phyloP scores from a whole-genome alignment of 2,797 vertebrate genomes.

The Arnoldichthys spilopterus region DNA sequence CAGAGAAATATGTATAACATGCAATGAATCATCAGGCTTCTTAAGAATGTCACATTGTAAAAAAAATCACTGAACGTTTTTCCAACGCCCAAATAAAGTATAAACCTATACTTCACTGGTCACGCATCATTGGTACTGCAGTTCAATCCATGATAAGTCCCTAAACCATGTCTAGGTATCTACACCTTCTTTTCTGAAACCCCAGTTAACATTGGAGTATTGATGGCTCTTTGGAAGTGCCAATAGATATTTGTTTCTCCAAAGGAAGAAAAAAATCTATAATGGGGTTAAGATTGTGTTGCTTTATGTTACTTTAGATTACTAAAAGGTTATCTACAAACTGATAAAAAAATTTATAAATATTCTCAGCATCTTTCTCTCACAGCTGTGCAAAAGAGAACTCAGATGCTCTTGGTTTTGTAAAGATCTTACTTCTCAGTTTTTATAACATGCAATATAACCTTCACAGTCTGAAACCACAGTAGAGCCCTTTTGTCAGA shows the following conservation, averaged over 20 bases:
- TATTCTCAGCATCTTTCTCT: background rate
- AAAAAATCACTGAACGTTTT: too few species aligned
- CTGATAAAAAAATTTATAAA: background rate
- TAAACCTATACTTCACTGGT: background rate
- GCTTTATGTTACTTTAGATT: background rate
- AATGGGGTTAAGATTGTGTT: too few species aligned
- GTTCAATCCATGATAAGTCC: background rate
- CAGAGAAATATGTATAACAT: background rate
- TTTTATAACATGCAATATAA: background rate
- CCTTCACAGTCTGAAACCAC: background rate
- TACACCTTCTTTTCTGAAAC: background rate
- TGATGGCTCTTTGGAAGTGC: background rate
- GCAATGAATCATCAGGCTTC: background rate
- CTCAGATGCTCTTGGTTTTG: background rate
- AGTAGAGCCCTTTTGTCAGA: background rate
- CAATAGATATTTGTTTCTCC: background rate
- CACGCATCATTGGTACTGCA: background rate
- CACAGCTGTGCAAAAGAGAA: background rate
- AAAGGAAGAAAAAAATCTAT: too few species aligned
- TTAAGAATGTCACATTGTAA: background rate
- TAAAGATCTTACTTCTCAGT: background rate
- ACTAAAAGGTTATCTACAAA: background rate
- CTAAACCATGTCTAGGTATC: background rate
- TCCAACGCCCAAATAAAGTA: too few species aligned
- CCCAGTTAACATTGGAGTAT: background rate